phyloP scores from a whole-genome alignment of 2,888 invertebrate species.

The Tubulanus polymorphus region DNA sequence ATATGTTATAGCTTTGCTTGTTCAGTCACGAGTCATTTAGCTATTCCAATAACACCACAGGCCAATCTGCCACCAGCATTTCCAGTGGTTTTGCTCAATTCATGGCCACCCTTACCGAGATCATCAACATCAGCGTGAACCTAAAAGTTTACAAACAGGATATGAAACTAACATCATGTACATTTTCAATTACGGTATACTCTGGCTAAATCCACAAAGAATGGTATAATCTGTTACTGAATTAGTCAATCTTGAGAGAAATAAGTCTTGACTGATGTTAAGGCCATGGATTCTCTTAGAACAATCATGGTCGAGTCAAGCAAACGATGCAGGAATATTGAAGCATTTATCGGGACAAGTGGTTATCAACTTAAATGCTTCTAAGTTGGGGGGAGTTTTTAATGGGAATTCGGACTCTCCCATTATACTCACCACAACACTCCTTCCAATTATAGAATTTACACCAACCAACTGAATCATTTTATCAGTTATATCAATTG shows the following conservation, averaged over 20 bases:
- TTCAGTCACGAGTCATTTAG: constrained; percentile 48
- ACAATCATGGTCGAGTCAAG: no score
- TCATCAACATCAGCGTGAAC: constrained; percentile 92
- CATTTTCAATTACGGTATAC: no score
- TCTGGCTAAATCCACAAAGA: no score
- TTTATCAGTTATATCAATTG: constrained; percentile 38
- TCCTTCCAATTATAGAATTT: constrained; percentile 50
- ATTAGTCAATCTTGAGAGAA: no score
- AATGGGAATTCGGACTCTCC: neutral
- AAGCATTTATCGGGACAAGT: neutral
- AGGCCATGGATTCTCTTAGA: no score
- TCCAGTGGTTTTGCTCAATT: constrained; percentile 87
- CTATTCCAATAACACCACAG: constrained; percentile 82
- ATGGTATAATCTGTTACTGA: no score
- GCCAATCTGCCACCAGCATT: constrained; percentile 89
- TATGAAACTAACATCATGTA: no score
- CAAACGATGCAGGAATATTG: no score
- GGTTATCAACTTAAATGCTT: neutral
- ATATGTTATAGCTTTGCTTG: no score
- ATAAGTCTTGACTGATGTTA: no score
- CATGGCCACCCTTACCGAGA: constrained; percentile 86
- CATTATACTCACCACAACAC: constrained; percentile 44
- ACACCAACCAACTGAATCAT: constrained; percentile 42
- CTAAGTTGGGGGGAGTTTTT: neutral
- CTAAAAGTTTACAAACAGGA: no score